Evolutionary conservation across 1,140 invertebrate genomes (phyloP).

Genomic region (Frieseomelitta varia): DNA sequence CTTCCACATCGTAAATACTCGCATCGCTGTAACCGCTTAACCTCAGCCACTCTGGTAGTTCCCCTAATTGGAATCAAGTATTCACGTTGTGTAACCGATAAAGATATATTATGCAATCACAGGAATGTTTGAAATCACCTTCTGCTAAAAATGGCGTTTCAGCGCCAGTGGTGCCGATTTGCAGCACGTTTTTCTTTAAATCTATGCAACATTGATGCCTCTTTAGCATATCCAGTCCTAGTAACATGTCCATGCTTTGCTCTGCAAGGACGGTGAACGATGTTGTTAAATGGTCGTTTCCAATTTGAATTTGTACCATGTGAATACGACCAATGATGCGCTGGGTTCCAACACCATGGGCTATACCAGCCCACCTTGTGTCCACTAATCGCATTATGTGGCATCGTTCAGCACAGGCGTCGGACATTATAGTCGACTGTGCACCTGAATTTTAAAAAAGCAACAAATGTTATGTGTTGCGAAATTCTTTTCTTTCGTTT

Average conservation of each 20-base stretch:
- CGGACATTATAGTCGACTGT: conserved; percentile 97
- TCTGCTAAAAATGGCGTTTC: conserved; percentile 95
- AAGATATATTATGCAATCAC: not conserved
- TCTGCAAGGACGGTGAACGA: conserved; percentile 99
- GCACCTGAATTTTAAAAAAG: conserved; percentile 84
- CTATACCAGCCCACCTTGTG: conserved; percentile 95
- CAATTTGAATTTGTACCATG: conserved; percentile 98
- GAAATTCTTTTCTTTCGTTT: not conserved
- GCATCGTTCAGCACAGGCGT: conserved; percentile 95
- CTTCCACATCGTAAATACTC: conserved; percentile 67
- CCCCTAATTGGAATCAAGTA: conserved; percentile 64
- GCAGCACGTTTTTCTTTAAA: conserved; percentile 93
- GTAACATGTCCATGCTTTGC: conserved; percentile 98
- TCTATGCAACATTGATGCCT: conserved; percentile 98
- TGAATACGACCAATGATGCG: conserved; percentile 97
- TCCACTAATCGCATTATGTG: conserved; percentile 98
- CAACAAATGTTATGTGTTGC: not conserved
- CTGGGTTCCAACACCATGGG: conserved; percentile 98
- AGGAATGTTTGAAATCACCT: conserved; percentile 75
- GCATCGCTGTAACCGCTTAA: conserved; percentile 80
- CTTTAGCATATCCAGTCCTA: conserved; percentile 98
- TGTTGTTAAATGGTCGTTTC: conserved; percentile 95
- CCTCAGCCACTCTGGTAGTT: conserved; percentile 83
- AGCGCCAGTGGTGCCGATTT: conserved; percentile 97
- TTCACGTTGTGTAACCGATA: not conserved